A percentile compares a stretch with the other conserved stretches of the same genome.
These are phyloP conservation scores for Protonemura montana DNA, from an alignment of 2,888 invertebrate species.

Conservation along the genomic window DNA sequence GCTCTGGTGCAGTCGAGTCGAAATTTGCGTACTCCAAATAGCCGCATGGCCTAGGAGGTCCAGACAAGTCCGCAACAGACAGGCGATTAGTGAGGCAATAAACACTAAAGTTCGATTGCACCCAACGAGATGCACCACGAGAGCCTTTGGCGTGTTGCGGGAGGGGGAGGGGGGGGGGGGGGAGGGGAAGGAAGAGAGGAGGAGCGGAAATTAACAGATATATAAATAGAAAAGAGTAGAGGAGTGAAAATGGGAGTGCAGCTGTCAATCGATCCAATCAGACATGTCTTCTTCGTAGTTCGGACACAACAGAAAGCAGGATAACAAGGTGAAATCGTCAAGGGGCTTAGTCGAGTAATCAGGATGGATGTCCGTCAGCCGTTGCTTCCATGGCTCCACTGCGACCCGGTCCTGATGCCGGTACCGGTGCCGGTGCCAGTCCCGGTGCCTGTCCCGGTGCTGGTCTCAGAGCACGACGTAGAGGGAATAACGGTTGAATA, in stretches of 20 bases:
- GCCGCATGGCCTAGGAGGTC: not conserved
- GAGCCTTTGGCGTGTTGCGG: too few relatives aligned
- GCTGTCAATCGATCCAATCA: slow-evolving; percentile 30
- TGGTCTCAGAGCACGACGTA: not conserved
- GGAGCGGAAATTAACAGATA: too few relatives aligned
- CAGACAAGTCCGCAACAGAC: not conserved
- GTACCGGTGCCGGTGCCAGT: not conserved
- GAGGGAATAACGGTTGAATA: not conserved
- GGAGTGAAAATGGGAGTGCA: not conserved
- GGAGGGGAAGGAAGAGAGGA: not conserved
- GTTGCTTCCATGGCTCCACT: not conserved
- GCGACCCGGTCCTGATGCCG: not conserved
- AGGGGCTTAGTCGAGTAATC: slow-evolving; percentile 20
- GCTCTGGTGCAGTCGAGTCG: not conserved
- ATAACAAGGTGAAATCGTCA: slow-evolving; percentile 28
- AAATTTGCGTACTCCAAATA: not conserved
- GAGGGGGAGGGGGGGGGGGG: not conserved
- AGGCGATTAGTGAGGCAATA: not conserved
- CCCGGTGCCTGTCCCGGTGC: not conserved
- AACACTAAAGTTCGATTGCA: not conserved
- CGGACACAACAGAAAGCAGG: slow-evolving; percentile 20
- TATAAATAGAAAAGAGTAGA: too few relatives aligned
- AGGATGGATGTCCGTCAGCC: slow-evolving; percentile 18
- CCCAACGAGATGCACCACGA: not conserved
- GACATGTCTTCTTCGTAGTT: not conserved